A percentile compares a stretch with the other conserved stretches of the same genome.
These are phyloP conservation scores for Panulirus ornatus DNA, from an alignment of 1,140 invertebrate species.

Conservation along the genomic window DNA sequence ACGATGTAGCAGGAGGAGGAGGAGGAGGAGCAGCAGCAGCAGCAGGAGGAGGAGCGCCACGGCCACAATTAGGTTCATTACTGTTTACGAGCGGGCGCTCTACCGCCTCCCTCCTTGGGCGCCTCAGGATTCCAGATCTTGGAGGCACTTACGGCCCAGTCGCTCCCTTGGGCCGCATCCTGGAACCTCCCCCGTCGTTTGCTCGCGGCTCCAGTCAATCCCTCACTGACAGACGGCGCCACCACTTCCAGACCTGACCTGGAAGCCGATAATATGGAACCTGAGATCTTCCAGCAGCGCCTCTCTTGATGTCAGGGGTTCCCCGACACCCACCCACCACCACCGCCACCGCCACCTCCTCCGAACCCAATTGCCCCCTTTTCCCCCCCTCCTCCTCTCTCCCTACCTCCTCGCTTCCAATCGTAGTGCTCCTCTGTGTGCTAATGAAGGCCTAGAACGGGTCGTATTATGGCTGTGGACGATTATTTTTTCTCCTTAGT, in stretches of 20 bases:
- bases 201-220: conserved; percentile 73
- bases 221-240: conserved; percentile 73
- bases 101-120: conserved; percentile 60
- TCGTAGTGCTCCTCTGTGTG: conserved; percentile 67
- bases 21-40: conserved; percentile 40
- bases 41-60: conserved; percentile 63
- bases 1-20: background rate
- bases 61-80: conserved; percentile 74
- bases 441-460: conserved; percentile 69
- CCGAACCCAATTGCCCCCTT: background rate
- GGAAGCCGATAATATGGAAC: conserved; percentile 72
- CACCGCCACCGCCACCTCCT: background rate
- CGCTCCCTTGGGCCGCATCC: conserved; percentile 72
- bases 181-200: conserved; percentile 72
- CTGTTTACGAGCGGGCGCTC: conserved; percentile 70
- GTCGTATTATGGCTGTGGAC: conserved; percentile 61
- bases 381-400: background rate
- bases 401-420: conserved; percentile 10
- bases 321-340: background rate
- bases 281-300: conserved; percentile 67
- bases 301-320: conserved; percentile 57
- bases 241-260: conserved; percentile 73
- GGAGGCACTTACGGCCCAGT: conserved; percentile 73
- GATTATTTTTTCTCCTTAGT: conserved; percentile 68
- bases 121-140: conserved; percentile 71